Percentiles rank a stretch among this genome's conserved stretches.
phyloP scores from a whole-genome alignment of 2,113 vertebrate species.

The Monopterus albus region DNA sequence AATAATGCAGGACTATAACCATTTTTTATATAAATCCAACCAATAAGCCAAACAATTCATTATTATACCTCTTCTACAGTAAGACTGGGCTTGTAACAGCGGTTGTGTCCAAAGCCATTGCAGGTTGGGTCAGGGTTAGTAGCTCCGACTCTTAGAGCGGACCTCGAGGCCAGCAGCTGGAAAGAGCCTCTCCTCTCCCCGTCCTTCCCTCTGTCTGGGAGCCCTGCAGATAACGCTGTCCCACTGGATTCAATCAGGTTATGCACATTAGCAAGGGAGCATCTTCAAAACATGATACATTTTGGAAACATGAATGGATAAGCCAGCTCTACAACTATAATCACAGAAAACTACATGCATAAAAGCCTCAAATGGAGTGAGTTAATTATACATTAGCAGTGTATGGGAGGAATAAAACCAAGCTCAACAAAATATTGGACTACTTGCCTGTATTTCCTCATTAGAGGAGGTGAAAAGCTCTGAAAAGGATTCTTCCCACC shows the following conservation, averaged over 20 bases:
- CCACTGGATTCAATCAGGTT: conserved; percentile 53
- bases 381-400: not conserved
- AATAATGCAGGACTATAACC: not conserved
- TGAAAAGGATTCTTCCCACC: conserved; percentile 62
- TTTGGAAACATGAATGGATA: not conserved
- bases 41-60: not conserved
- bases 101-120: conserved; percentile 60
- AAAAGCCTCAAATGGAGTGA: not conserved
- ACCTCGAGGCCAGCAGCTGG: conserved; percentile 74
- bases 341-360: not conserved
- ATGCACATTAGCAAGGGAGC: not conserved
- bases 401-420: not conserved
- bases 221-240: conserved; percentile 44
- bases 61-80: conserved; percentile 81
- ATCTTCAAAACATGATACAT: not conserved
- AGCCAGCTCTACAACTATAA: not conserved
- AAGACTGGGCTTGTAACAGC: conserved; percentile 77
- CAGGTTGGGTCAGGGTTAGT: conserved; percentile 38
- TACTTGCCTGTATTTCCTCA: conserved; percentile 79
- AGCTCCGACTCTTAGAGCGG: conserved; percentile 43
- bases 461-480: conserved; percentile 63
- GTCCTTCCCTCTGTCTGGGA: conserved; percentile 67
- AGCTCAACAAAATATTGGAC: not conserved
- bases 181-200: conserved; percentile 71
- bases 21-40: not conserved